A percentile compares a stretch with the other conserved stretches of the same genome.
Evolutionary conservation across 2,113 vertebrate genomes (phyloP).

Genomic region (Seriola quinqueradiata): DNA sequence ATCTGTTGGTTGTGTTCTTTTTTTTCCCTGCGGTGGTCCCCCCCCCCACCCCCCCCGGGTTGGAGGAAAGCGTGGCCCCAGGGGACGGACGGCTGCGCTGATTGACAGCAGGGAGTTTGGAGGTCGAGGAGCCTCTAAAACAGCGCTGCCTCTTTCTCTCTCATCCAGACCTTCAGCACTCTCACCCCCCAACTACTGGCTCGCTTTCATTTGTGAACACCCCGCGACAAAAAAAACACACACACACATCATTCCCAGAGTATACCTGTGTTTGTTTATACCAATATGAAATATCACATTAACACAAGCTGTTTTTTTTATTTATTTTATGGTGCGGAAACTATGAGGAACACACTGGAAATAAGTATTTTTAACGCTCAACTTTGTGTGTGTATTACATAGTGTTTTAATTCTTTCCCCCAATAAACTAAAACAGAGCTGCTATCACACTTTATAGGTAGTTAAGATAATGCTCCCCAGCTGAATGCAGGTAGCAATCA

Average conservation of each 20-base stretch:
- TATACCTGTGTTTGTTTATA: constrained; percentile 40
- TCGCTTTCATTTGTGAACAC: constrained; percentile 58
- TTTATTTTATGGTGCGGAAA: constrained; percentile 54
- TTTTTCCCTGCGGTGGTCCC: constrained; percentile 60
- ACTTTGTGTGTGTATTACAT: constrained; percentile 32
- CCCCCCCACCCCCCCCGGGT: constrained; percentile 21
- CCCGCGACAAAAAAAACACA: constrained; percentile 18
- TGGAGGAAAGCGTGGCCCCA: constrained; percentile 73
- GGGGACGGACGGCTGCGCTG: constrained; percentile 73
- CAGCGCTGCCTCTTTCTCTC: constrained; percentile 68
- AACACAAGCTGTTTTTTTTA: constrained; percentile 36
- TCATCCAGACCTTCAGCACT: constrained; percentile 62
- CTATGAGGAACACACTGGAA: constrained; percentile 43
- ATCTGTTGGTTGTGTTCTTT: constrained; percentile 81
- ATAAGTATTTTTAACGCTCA: constrained; percentile 41
- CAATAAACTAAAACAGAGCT: constrained; percentile 67
- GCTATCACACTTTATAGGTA: constrained; percentile 65
- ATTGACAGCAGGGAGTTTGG: constrained; percentile 83
- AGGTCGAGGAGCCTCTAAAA: constrained; percentile 79
- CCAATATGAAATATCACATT: constrained; percentile 50
- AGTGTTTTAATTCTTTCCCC: constrained; percentile 70
- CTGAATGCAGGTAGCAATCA: constrained; percentile 67
- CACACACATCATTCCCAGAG: constrained; percentile 24
- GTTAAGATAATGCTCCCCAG: constrained; percentile 69
- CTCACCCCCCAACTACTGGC: constrained; percentile 56